Percentiles rank a stretch among this genome's conserved stretches.
Evolutionary conservation across 2,113 vertebrate genomes (phyloP).

Genomic region (Philantomba maxwellii): DNA sequence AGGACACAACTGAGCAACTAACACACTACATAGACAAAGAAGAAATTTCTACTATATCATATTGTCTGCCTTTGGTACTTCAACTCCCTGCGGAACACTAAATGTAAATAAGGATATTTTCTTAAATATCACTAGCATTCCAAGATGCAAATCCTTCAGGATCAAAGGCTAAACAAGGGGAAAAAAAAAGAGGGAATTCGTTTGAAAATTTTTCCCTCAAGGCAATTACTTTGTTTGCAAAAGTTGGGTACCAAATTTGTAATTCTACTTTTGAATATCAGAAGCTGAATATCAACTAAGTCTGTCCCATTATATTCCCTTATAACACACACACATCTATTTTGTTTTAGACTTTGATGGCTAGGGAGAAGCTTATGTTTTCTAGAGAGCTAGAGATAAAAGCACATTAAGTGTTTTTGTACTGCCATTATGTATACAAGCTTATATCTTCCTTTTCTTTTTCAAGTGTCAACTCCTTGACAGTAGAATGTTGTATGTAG

Average conservation of each 20-base stretch:
- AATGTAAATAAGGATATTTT: neutral
- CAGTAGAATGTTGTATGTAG: neutral
- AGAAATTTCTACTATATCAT: neutral
- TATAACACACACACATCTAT: neutral
- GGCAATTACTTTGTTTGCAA: neutral
- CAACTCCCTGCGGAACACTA: neutral
- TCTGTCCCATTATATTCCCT: neutral
- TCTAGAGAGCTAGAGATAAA: neutral
- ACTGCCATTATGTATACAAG: neutral
- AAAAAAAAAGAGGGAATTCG: neutral
- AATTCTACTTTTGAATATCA: neutral
- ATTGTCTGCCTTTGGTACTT: neutral
- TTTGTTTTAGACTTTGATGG: neutral
- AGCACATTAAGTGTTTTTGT: neutral
- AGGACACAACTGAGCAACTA: neutral
- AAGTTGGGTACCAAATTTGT: neutral
- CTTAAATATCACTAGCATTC: neutral
- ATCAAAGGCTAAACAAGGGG: neutral
- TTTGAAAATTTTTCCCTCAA: neutral
- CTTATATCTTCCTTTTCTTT: neutral
- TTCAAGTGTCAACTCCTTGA: neutral
- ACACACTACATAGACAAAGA: neutral
- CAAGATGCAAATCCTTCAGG: neutral
- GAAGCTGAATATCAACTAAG: neutral
- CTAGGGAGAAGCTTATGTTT: neutral